These are phyloP conservation scores for Erythrocercus mccallii DNA, from an alignment of 2,113 vertebrate species.

Conservation along the genomic window DNA sequence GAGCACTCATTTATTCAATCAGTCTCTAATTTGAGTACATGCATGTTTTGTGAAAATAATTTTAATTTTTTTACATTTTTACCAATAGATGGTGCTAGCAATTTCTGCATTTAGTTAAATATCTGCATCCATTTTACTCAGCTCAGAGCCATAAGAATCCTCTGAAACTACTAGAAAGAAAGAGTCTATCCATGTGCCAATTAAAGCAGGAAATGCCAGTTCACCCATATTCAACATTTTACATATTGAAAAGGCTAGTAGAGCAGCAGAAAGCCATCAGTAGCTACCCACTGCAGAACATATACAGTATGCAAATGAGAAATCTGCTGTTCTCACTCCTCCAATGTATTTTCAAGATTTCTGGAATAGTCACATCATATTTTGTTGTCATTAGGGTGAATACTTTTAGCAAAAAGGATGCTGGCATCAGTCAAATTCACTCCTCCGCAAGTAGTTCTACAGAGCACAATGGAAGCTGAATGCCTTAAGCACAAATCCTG, in stretches of 20 bases:
- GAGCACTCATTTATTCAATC: slow-evolving; percentile 55
- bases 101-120: slow-evolving; percentile 17
- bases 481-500: neutral
- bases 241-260: slow-evolving; percentile 3
- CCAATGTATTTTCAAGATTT: neutral
- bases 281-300: neutral
- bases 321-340: neutral
- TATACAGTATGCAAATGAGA: neutral
- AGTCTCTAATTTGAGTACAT: slow-evolving; percentile 33
- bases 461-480: neutral
- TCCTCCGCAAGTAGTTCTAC: neutral
- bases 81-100: slow-evolving; percentile 70
- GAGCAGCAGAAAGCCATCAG: slow-evolving; percentile 18
- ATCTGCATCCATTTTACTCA: slow-evolving; percentile 2
- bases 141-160: neutral
- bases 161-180: neutral
- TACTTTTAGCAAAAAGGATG: neutral
- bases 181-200: neutral
- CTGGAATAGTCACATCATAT: neutral
- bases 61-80: neutral
- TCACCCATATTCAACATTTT: neutral
- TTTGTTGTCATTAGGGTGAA: neutral
- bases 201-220: slow-evolving; percentile 24
- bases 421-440: neutral
- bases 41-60: slow-evolving; percentile 24